Evolutionary conservation across 2,797 vertebrate genomes (phyloP), one percentile per base, ranked within the genome.

Genomic region (Loris lydekkerianus): DNA sequence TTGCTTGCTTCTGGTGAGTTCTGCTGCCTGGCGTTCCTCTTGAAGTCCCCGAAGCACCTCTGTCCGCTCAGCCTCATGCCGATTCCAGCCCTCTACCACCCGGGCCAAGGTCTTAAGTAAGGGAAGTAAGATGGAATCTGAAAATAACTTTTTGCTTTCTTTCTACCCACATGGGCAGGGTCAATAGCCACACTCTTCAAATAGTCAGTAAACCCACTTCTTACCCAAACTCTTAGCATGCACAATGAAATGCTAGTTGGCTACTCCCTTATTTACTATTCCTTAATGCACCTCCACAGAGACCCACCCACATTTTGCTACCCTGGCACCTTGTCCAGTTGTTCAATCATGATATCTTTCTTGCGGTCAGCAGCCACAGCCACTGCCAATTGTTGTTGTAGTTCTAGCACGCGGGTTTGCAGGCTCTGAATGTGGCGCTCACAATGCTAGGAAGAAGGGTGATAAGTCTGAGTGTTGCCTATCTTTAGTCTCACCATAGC

Each of bases 281-380:
- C 53, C 43, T 56, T 61, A 81, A 58, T 67, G 23, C 34, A 53
- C 60, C 78, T 78, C 73, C 77, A 20, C 3, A 37, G 73, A 85
- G 46, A 82, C 67, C 85, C 77, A 77, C 86, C 73, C 34, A 0
- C 85, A 37, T 83, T 56, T 61, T 14, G 25, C 63, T 73, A 20
- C 89, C 82, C 94, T 61, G 84, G 92, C 89, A 99, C 99, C 98
- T 99, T 98, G 96, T 99, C 99, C 78, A 99, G 98, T 89, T 99
- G 99, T 78, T 99, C 98, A 14, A 99, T 99, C 99, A 99, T 99
- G 94, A 98, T 91, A 93, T 99, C 98, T 87, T 99, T 99, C 98
- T 98, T 99, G 93, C 97, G 97, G 96, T 99, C 99, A 0, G 99
- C 98, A 11, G 98, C 98, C 94, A 98, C 94, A 3, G 98, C 98